These are phyloP conservation scores for Psylliodes chrysocephalus DNA, from an alignment of 2,888 invertebrate genomes.

Conservation along the genomic window DNA sequence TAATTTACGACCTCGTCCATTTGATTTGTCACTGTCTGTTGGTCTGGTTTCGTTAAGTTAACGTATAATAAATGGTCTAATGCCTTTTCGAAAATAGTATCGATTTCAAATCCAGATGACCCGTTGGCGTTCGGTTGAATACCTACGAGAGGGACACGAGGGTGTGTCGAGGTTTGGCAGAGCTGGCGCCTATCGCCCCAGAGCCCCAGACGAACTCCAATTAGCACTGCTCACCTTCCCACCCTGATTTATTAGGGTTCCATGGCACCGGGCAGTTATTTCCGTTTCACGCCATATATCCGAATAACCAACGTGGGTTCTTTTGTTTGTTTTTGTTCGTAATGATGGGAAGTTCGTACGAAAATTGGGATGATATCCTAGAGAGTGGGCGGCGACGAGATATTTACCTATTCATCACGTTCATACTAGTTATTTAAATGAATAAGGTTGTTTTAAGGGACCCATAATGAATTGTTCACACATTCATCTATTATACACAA, in stretches of 20 bases:
- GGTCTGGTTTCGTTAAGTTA: conserved; percentile 1
- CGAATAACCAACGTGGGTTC: not conserved
- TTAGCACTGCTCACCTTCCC: conserved; percentile 62
- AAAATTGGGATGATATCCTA: too few relatives aligned
- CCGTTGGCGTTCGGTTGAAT: too few relatives aligned
- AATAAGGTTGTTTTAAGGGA: too few relatives aligned
- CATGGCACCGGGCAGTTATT: conserved; percentile 54
- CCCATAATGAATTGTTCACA: too few relatives aligned
- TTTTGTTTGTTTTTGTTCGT: not conserved
- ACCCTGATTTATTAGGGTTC: conserved; percentile 62
- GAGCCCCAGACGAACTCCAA: conserved; percentile 62
- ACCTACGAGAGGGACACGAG: conserved; percentile 31
- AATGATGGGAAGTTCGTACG: too few relatives aligned
- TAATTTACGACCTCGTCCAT: not conserved
- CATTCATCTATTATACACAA: too few relatives aligned
- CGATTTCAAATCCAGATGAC: conserved; percentile 32
- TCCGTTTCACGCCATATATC: conserved; percentile 58
- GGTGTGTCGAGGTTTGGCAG: conserved; percentile 42
- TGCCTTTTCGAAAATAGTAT: conserved; percentile 22
- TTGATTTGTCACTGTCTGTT: conserved; percentile 6
- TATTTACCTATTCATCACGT: too few relatives aligned
- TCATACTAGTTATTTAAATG: too few relatives aligned
- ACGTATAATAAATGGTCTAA: conserved; percentile 8
- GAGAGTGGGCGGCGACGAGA: too few relatives aligned
- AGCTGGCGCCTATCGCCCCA: conserved; percentile 58